Percentiles rank a stretch among this genome's conserved stretches.
Conservation (phyloP, 2,888 invertebrate species). For the Nemurella pictetii region DNA sequence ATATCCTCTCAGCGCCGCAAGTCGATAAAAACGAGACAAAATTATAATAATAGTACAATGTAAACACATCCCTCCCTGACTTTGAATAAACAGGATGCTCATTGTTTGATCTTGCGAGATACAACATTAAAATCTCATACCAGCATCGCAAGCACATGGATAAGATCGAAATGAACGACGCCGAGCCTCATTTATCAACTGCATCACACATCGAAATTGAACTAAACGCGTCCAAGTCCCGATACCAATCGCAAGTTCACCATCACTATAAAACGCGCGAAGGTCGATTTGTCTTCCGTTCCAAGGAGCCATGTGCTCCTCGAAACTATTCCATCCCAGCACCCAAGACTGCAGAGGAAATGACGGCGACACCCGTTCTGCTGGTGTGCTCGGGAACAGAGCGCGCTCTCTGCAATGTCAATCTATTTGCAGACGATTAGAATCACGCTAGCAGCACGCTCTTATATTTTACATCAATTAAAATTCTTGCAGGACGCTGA, state of each 20-base stretch:
- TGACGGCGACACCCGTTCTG: background rate
- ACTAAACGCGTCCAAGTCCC: background rate
- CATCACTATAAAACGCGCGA: background rate
- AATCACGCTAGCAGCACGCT: background rate
- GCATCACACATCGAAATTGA: too few relatives aligned
- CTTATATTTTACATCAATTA: background rate
- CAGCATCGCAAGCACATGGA: background rate
- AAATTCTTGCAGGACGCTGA: background rate
- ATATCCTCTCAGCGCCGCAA: constrained; percentile 4
- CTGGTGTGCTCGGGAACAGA: background rate
- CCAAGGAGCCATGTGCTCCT: background rate
- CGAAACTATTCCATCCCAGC: background rate
- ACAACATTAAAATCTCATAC: background rate
- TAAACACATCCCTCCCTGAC: background rate
- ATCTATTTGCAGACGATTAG: background rate
- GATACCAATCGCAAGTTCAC: background rate
- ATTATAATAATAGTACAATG: background rate
- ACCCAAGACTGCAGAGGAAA: background rate
- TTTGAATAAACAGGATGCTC: constrained; percentile 7
- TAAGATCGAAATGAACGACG: background rate
- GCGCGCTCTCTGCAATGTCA: background rate
- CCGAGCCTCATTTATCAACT: background rate
- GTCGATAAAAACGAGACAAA: background rate
- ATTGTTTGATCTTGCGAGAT: background rate
- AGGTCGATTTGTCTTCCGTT: background rate